Evolutionary conservation across 2,113 vertebrate species (phyloP).

Genomic region (Eira barbara): DNA sequence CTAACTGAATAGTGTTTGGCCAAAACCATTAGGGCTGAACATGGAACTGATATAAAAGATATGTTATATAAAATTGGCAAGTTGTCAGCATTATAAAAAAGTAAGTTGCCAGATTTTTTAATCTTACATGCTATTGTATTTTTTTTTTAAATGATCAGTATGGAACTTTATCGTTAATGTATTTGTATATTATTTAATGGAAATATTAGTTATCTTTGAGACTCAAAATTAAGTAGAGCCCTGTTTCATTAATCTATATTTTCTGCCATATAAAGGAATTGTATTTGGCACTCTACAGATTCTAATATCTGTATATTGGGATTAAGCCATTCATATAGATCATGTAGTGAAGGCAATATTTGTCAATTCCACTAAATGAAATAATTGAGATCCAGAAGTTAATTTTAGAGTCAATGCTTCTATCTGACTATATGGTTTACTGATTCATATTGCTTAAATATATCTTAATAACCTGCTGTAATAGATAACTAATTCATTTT

Average conservation of each 20-base stretch:
- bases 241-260: neutral
- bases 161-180: neutral
- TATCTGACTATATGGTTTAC: neutral
- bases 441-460: neutral
- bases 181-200: conserved; percentile 33
- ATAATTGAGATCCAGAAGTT: neutral
- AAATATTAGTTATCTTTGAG: conserved; percentile 24
- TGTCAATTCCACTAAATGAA: neutral
- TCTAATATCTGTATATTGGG: neutral
- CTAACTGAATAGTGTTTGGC: neutral
- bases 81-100: neutral
- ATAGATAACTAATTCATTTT: neutral
- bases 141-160: neutral
- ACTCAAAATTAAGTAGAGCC: neutral
- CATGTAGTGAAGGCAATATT: neutral
- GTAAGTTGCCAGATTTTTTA: neutral
- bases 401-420: neutral
- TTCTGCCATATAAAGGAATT: neutral
- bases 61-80: neutral
- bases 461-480: neutral
- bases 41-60: neutral
- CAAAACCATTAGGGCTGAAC: neutral
- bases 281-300: neutral
- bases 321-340: neutral
- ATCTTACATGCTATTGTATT: neutral